Evolutionary conservation across 2,888 invertebrate species (phyloP).

Genomic region (Hyposoter dolosus): DNA sequence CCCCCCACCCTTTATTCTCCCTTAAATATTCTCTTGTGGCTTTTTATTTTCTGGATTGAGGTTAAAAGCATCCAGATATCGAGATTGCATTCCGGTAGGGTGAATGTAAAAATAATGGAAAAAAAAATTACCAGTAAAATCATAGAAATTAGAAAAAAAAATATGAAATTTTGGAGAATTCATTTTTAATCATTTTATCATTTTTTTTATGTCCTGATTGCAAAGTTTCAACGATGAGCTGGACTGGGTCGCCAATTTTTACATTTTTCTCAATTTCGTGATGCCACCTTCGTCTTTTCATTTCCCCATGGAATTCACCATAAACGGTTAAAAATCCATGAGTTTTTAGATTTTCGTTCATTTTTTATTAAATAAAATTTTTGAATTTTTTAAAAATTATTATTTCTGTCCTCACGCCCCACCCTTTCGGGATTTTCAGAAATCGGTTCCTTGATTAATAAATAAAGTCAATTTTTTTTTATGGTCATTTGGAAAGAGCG

Average conservation of each 20-base stretch:
- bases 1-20: conserved; percentile 25
- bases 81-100: conserved; percentile 25
- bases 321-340: neutral
- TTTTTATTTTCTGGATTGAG: conserved; percentile 61
- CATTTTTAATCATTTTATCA: conserved; percentile 19
- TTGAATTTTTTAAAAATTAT: too few species aligned
- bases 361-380: too few species aligned
- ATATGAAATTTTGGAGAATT: conserved; percentile 6
- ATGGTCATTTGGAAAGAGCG: neutral
- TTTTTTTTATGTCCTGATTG: conserved; percentile 23
- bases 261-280: neutral
- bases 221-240: conserved; percentile 33
- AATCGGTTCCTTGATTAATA: too few species aligned
- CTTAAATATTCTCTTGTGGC: conserved; percentile 60
- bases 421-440: too few species aligned
- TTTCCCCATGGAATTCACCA: conserved; percentile 3
- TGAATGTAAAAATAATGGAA: neutral
- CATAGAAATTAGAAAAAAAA: neutral
- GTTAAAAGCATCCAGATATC: conserved; percentile 39
- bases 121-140: conserved; percentile 20
- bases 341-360: neutral
- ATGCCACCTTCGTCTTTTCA: neutral
- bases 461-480: neutral
- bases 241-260: neutral
- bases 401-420: too few species aligned